Evolutionary conservation across 2,113 vertebrate species (phyloP).

Genomic region (Cyanistes caeruleus): DNA sequence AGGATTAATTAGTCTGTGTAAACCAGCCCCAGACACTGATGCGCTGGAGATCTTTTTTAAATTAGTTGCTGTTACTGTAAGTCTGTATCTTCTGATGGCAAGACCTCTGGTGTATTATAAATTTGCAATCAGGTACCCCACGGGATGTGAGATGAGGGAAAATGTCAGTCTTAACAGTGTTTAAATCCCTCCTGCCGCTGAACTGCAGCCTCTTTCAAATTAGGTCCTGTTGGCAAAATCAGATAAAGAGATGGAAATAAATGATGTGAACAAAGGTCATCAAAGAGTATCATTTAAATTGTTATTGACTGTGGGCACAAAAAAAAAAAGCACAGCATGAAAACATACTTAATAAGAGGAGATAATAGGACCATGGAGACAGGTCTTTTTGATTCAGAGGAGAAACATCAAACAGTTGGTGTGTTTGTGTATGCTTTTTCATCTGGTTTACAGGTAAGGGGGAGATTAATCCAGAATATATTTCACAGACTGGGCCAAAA

Average conservation of each 20-base stretch:
- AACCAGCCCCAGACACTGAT: slow-evolving; percentile 63
- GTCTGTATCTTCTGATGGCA: slow-evolving; percentile 59
- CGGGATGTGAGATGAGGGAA: slow-evolving; percentile 70
- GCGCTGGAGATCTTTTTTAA: slow-evolving; percentile 61
- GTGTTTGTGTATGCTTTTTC: slow-evolving; percentile 20
- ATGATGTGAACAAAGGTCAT: slow-evolving; percentile 56
- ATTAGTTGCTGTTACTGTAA: slow-evolving; percentile 67
- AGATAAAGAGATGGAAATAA: slow-evolving; percentile 67
- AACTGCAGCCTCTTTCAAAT: slow-evolving; percentile 69
- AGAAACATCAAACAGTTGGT: neutral
- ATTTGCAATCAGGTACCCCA: slow-evolving; percentile 62
- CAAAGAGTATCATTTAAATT: slow-evolving; percentile 68
- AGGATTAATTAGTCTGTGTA: slow-evolving; percentile 75
- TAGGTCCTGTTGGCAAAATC: slow-evolving; percentile 71
- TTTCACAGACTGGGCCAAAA: neutral
- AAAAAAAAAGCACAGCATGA: slow-evolving; percentile 26
- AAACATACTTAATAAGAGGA: slow-evolving; percentile 56
- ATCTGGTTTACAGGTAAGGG: neutral
- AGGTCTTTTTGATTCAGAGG: neutral
- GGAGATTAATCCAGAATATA: neutral
- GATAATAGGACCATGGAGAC: slow-evolving; percentile 39
- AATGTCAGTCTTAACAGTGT: slow-evolving; percentile 69
- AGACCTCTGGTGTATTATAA: slow-evolving; percentile 67
- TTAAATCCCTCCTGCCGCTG: slow-evolving; percentile 68
- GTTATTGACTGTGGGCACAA: slow-evolving; percentile 55